Percentiles rank a stretch among this genome's conserved stretches.
These are phyloP conservation scores for Cheilosia pagana DNA, from an alignment of 2,888 invertebrate species.

Conservation along the genomic window DNA sequence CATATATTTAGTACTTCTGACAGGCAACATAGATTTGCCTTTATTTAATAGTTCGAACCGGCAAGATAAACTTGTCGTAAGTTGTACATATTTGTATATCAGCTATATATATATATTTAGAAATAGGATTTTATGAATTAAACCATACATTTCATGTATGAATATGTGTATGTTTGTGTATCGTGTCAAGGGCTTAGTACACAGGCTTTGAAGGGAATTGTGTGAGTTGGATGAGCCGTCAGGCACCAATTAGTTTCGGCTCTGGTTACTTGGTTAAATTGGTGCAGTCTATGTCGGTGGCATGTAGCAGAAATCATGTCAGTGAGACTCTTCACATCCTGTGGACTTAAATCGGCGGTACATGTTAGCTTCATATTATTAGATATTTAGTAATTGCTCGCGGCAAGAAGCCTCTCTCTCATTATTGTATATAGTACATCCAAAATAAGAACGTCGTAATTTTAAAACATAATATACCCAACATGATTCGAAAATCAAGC, in stretches of 20 bases:
- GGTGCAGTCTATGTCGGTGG: too few relatives aligned
- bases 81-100: slow-evolving; percentile 18
- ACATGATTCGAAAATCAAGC: background rate
- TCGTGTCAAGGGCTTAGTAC: background rate
- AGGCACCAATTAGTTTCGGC: too few relatives aligned
- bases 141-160: slow-evolving; percentile 13
- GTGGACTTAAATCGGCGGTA: background rate
- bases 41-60: background rate
- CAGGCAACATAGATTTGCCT: background rate
- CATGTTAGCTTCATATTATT: background rate
- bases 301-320: too few relatives aligned
- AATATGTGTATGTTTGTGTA: background rate
- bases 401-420: background rate
- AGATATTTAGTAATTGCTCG: background rate
- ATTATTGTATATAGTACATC: background rate
- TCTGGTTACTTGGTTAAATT: too few relatives aligned
- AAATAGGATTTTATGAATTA: slow-evolving; percentile 19
- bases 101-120: slow-evolving; percentile 3
- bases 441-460: background rate
- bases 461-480: background rate
- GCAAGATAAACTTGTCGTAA: background rate
- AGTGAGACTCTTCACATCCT: background rate
- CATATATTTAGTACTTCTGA: background rate
- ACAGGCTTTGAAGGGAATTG: background rate
- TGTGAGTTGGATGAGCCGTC: background rate